Evolutionary conservation across 1,140 invertebrate genomes (phyloP), one percentile per base, ranked within the genome.

Genomic region (Spodoptera litura): DNA sequence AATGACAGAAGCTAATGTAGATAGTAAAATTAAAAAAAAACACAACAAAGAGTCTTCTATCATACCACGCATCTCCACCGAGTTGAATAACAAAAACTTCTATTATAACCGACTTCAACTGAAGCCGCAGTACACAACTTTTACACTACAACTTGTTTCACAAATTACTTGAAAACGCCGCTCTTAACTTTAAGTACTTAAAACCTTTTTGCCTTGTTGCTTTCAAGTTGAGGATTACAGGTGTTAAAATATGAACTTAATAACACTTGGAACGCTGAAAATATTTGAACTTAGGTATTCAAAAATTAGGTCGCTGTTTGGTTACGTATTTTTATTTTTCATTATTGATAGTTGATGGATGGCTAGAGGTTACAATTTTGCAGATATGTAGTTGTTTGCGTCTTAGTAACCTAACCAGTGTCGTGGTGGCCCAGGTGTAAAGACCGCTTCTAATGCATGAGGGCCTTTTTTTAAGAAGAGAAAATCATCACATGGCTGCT

Each of bases 181-280:
- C 35, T 62, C 49, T 68, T 27, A 68, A 31, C 64, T 68, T 27
- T 27, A 27, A 52, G 64, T 53, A 68, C 64, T 68, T 27, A 5
- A 68, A 52, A 68, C 49, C 61, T 44, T 62, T 59, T 68, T 13
- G 20, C 49, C 49, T 68, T 51, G 49, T 68, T 25, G 64, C 44
- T 68, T 64, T 64, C 38, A 49, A 64, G 35, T 64, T 11, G n/a
- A 20, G 38, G 38, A 64, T 64, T 64, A 64, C 8, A 64, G 35
- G 59, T 62, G 59, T 62, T 62, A 58, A 44, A 59, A 31, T 64
- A 20, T 64, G 27, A 64, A 64, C 31, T 64, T 64, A 11, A 64
- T 62, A 64, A 64, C 11, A 44, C 61, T 64, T 25, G 35, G 35
- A 64, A 15, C 2, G 61, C n/a, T 64, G 61, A 64, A 38, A 64